Evolutionary conservation across 2,797 vertebrate genomes (phyloP), one percentile per base, ranked within the genome.

Genomic region (Delichon dasypus): DNA sequence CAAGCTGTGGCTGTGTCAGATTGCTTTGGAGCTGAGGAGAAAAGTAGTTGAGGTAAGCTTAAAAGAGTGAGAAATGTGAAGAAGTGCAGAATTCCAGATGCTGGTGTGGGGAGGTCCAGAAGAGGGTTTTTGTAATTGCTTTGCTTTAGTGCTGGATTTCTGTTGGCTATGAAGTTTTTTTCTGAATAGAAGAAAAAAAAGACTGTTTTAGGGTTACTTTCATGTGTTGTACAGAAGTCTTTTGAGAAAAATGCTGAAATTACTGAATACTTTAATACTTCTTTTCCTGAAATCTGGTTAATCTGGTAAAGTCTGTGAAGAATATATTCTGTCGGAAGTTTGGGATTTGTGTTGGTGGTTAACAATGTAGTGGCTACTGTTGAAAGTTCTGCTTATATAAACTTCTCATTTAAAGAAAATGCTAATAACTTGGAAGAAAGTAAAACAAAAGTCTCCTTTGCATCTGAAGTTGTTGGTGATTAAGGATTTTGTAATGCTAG

Each of bases 401-500:
- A 55, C 38, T 80, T 92, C n/a, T 74, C 16, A 30, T 80, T 76
- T 76, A 76, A 87, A 89, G 85, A 81, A 71, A 92, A 82, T 72
- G 27, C 34, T 65, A 68, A 3, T 90, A 74, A 45, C 38, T 92
- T 76, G 25, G 62, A 94, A 85, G 86, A 66, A 85, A 87, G 29
- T 62, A 45, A 34, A 61, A 32, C 38, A 77, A 30, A 66, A 27
- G 14, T n/a, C 23, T 57, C 32, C 48, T 91, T 29, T 60, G 51
- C 27, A 40, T 94, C 65, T 92, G 90, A 96, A 94, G 81, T 73
- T 92, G 93, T 61, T 74, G 66, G 71, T 98, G 98, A 99, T 99
- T 98, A 98, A 99, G 97, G 96, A 96, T 97, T 68, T 36, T 98
- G 98, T 98, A 97, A 97, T 97, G 97, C 98, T 97, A 98, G 97